phyloP scores from a whole-genome alignment of 2,113 vertebrate genomes.

The Rhynchomys soricoides region DNA sequence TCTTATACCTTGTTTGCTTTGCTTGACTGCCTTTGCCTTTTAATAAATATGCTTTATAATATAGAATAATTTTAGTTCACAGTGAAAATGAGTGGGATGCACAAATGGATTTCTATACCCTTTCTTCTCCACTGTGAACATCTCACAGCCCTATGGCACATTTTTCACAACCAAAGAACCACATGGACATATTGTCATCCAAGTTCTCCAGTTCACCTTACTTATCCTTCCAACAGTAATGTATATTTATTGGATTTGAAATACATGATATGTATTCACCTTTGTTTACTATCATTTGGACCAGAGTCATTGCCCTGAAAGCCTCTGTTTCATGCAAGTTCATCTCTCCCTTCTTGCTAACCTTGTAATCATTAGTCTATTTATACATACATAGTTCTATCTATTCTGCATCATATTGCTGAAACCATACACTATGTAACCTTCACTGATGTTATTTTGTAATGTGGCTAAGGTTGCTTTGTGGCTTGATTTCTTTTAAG shows the following conservation, averaged over 20 bases:
- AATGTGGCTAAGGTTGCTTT: neutral
- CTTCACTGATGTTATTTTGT: neutral
- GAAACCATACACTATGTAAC: neutral
- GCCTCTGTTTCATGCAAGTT: too few species aligned
- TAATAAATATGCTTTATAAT: neutral
- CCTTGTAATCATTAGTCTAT: neutral
- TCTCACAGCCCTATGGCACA: neutral
- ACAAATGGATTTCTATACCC: neutral
- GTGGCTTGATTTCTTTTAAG: neutral
- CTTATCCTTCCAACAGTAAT: neutral
- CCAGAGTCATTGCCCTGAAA: too few species aligned
- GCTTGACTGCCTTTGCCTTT: neutral
- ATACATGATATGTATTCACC: too few species aligned
- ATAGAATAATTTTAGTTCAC: neutral
- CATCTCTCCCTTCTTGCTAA: too few species aligned
- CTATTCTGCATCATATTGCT: neutral
- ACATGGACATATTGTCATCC: neutral
- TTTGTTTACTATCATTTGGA: neutral
- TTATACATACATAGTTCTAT: neutral
- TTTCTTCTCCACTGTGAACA: neutral
- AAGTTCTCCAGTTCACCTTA: neutral
- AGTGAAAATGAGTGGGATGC: neutral
- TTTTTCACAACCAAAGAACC: neutral
- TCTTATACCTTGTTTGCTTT: neutral
- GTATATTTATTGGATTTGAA: neutral